Percentiles rank a stretch among this genome's conserved stretches.
Conservation (phyloP, 2,888 invertebrate genomes). For the Xanthorhoe spadicearia region DNA sequence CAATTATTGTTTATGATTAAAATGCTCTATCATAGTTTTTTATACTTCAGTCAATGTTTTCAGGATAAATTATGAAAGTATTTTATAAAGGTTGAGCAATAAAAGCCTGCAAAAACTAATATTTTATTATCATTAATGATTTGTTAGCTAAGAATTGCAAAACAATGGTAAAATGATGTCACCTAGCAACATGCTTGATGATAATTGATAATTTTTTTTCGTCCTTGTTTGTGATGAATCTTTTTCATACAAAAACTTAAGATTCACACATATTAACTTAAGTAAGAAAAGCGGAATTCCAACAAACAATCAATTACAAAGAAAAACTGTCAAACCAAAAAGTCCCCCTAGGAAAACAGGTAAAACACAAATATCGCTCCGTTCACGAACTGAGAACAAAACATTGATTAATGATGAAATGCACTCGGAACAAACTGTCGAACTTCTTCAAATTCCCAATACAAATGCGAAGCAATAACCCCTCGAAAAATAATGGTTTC, state of each 20-base stretch:
- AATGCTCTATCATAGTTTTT: constrained; percentile 17
- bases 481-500: constrained; percentile 83
- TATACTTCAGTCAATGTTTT: constrained; percentile 8
- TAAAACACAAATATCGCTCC: constrained; percentile 76
- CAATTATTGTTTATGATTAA: constrained; percentile 54
- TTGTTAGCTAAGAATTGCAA: no score
- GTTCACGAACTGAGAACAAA: constrained; percentile 68
- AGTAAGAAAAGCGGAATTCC: constrained; percentile 46
- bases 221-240: background rate
- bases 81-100: no score
- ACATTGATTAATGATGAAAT: constrained; percentile 84
- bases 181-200: no score
- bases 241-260: background rate
- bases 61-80: background rate
- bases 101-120: no score
- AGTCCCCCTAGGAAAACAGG: constrained; percentile 70
- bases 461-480: constrained; percentile 81
- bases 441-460: constrained; percentile 84
- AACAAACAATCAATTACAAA: constrained; percentile 79
- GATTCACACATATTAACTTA: background rate
- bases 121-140: no score
- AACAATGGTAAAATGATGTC: no score
- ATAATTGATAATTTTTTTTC: no score
- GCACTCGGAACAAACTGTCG: constrained; percentile 85
- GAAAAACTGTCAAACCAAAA: constrained; percentile 73